Conservation (phyloP, 2,888 invertebrate species). For the Phengaris alcon region DNA sequence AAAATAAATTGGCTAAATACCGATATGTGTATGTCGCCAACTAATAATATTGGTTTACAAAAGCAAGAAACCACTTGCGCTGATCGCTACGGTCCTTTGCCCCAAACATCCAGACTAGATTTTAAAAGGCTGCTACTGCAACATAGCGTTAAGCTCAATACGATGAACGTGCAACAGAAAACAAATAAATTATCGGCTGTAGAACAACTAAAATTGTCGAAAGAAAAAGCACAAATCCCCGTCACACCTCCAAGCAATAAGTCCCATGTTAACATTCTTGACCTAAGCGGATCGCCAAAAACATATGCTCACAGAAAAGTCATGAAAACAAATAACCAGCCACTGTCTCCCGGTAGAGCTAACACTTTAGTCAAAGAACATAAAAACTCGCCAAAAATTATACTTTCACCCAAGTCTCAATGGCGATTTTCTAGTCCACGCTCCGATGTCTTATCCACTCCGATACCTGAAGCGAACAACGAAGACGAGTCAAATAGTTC, state of each 20-base stretch:
- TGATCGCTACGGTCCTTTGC: conserved; percentile 81
- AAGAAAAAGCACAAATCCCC: conserved; percentile 69
- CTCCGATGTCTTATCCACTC: conserved; percentile 90
- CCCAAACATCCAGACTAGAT: conserved; percentile 89
- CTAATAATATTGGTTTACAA: conserved; percentile 47
- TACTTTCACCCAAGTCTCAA: conserved; percentile 84
- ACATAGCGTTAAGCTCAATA: conserved; percentile 83
- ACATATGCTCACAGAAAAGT: conserved; percentile 82
- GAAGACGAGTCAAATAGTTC: conserved; percentile 86
- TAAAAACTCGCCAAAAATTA: conserved; percentile 80
- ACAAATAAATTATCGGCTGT: conserved; percentile 86
- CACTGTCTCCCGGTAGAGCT: conserved; percentile 78
- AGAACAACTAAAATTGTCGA: conserved; percentile 86
- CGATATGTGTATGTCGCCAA: conserved; percentile 46
- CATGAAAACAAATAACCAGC: conserved; percentile 70
- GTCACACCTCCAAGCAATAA: conserved; percentile 55
- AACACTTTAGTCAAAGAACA: conserved; percentile 72
- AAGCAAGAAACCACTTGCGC: conserved; percentile 76
- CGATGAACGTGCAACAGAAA: conserved; percentile 76
- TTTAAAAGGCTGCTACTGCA: conserved; percentile 90
- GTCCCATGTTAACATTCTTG: conserved; percentile 82
- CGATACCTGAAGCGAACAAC: conserved; percentile 90
- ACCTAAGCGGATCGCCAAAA: conserved; percentile 85
- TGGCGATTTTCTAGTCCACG: conserved; percentile 87
- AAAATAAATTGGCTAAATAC: conserved; percentile 84